Base-by-base conservation (phyloP, 1,140 invertebrate species). In the Spodoptera frugiperda region DNA sequence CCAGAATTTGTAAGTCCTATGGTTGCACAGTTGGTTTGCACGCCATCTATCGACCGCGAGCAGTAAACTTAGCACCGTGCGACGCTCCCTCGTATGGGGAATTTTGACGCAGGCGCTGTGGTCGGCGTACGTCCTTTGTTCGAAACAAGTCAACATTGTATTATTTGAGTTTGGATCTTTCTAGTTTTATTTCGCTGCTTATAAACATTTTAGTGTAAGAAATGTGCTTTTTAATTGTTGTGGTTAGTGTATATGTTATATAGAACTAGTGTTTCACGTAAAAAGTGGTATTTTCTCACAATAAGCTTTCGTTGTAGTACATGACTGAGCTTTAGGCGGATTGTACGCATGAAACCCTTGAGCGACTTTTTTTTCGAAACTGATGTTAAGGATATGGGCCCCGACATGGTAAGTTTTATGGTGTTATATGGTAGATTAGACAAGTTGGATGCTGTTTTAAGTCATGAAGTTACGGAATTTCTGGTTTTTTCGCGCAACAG, bases 361-460 rank as follows among this genome's bases (percentile, higher is more conserved):
- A 95, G 95, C 95, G 95, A 96, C 90, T 95, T 96, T 90, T 96
- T 96, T 94, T 95, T 96, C 89, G 95, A 95, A 91, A 94, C 95
- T 92, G 95, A 96, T 94, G 96, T 96, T 96, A 96, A 96, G 91
- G 96, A 96, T 94, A 96, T 96, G 95, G 96, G 96, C 95, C 95
- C 96, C 91, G 96, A 96, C 94, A 96, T 96, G 96, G 96, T 96
- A 94, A 94, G 92, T 94, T 89, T 87, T 76, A 71, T 57, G 49
- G 72, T 76, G 82, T 77, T 75, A 85, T 78, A 63, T 46, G 76
- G 70, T 84, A 89, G 81, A 84, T 82, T 83, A 83, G 70, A 59
- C 49, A 78, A 77, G 65, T 78, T 65, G 55, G 53, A 80, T 75
- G 51, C 71, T 79, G 81, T 90, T 93, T 93, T 93, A 92, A 90